These are phyloP conservation scores for Silurus glanis DNA, from an alignment of 2,113 vertebrate genomes.

Conservation along the genomic window DNA sequence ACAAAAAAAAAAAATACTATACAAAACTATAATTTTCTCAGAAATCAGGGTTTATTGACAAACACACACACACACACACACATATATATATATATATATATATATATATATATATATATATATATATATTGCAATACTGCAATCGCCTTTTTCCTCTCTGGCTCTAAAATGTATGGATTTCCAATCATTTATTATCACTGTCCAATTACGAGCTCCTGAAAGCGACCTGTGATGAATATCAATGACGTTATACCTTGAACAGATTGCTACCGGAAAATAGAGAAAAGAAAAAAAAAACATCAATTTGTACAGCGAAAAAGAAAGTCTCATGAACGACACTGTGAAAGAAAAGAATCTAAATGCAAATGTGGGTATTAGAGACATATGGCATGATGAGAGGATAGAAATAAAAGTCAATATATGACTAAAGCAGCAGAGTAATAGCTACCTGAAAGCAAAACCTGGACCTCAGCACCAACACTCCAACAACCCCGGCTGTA, in stretches of 20 bases:
- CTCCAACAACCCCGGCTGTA: neutral
- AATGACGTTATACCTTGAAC: constrained; percentile 1
- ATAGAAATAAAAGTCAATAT: constrained; percentile 26
- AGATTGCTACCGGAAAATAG: neutral
- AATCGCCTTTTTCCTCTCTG: neutral
- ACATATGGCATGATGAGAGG: neutral
- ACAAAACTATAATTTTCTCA: neutral
- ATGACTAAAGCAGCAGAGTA: constrained; percentile 10
- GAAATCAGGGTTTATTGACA: neutral
- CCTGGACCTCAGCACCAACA: neutral
- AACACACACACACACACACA: neutral
- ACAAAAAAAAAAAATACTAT: neutral
- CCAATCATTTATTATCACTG: constrained; percentile 29
- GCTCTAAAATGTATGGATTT: constrained; percentile 22
- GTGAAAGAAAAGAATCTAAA: constrained; percentile 14
- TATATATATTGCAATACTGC: neutral
- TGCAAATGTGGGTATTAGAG: constrained; percentile 36
- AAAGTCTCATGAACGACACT: neutral
- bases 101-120: neutral
- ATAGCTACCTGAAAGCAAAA: neutral
- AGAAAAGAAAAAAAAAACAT: neutral
- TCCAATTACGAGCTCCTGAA: constrained; percentile 41
- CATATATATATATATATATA: neutral
- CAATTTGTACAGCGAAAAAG: neutral
- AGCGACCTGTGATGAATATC: constrained; percentile 17